A percentile compares a stretch with the other conserved stretches of the same genome.
Evolutionary conservation across 2,797 vertebrate genomes (phyloP).

Genomic region (Macrochelys suwanniensis): DNA sequence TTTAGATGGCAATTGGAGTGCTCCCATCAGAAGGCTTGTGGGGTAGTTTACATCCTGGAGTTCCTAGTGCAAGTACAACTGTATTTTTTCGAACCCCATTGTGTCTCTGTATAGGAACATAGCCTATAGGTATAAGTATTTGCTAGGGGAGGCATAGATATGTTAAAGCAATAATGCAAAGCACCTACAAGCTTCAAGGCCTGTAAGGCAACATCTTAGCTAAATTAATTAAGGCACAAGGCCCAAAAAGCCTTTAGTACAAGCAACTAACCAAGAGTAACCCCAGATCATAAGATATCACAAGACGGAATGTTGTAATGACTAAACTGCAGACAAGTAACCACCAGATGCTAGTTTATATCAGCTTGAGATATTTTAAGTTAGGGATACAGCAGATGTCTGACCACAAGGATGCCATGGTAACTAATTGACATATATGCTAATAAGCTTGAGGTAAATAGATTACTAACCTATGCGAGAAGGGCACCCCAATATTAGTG

Average conservation of each 20-base stretch:
- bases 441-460: not conserved
- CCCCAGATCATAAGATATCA: not conserved
- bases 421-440: not conserved
- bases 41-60: not conserved
- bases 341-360: not conserved
- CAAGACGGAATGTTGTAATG: not conserved
- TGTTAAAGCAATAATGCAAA: not conserved
- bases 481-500: not conserved
- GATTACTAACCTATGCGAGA: not conserved
- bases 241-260: not conserved
- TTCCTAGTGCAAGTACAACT: not conserved
- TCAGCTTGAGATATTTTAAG: not conserved
- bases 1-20: slow-evolving; percentile 10
- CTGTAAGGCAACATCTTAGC: not conserved
- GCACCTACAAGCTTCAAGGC: not conserved
- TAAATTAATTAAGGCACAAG: not conserved
- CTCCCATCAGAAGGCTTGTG: slow-evolving; percentile 14
- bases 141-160: not conserved
- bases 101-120: not conserved
- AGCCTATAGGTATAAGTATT: not conserved
- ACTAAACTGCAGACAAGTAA: not conserved
- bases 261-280: not conserved
- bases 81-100: slow-evolving; percentile 11
- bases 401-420: not conserved
- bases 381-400: not conserved